Evolutionary conservation across 2,113 vertebrate genomes (phyloP).

Genomic region (Muntiacus reevesi): DNA sequence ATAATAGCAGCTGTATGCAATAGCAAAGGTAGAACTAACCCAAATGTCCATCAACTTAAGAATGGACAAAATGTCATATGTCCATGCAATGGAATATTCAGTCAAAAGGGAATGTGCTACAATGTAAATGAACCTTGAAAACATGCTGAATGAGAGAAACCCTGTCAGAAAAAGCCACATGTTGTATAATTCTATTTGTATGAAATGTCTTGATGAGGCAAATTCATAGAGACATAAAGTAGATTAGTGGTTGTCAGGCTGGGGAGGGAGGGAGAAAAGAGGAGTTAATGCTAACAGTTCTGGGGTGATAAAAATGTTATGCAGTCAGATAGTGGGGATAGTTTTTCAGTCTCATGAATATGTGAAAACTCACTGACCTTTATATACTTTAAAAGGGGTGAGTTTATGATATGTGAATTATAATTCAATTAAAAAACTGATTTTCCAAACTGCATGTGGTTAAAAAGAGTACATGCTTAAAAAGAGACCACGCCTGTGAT

Average conservation of each 20-base stretch:
- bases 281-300: not conserved
- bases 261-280: no score
- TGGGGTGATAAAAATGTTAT: not conserved
- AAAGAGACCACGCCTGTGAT: not conserved
- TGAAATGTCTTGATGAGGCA: not conserved
- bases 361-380: not conserved
- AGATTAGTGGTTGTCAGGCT: not conserved
- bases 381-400: not conserved
- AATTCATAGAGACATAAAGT: not conserved
- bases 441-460: not conserved
- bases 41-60: not conserved
- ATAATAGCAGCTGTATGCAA: not conserved
- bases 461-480: not conserved
- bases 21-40: not conserved
- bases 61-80: not conserved
- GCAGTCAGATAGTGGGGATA: not conserved
- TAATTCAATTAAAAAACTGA: not conserved
- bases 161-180: not conserved
- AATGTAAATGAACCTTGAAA: not conserved
- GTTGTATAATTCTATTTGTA: not conserved
- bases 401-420: not conserved
- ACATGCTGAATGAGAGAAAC: not conserved
- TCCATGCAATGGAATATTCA: not conserved
- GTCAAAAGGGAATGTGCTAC: not conserved
- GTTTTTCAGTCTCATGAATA: not conserved